These are phyloP conservation scores for Hirtodrosophila confusa DNA, from an alignment of 2,888 invertebrate genomes.

Conservation along the genomic window DNA sequence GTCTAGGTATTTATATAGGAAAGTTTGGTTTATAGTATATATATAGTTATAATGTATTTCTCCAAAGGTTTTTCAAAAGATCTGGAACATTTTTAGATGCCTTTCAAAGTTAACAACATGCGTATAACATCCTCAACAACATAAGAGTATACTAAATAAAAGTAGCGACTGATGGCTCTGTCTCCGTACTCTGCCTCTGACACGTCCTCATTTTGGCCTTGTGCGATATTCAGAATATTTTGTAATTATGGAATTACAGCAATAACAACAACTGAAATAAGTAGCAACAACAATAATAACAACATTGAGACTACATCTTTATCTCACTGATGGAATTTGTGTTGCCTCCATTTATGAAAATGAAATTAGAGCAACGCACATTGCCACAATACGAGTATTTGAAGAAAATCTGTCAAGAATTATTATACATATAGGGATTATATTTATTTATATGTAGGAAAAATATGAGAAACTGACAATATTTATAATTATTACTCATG, in stretches of 20 bases:
- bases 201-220: conserved; percentile 64
- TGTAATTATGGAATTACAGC: conserved; percentile 69
- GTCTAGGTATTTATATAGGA: too few species aligned
- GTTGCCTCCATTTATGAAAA: conserved; percentile 45
- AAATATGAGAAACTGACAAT: conserved; percentile 17
- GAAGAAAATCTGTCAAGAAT: conserved; percentile 45
- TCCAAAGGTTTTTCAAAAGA: too few species aligned
- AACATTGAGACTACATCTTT: conserved; percentile 52
- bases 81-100: too few species aligned
- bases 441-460: conserved; percentile 7
- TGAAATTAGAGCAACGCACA: conserved; percentile 39
- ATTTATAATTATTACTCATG: conserved; percentile 55
- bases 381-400: conserved; percentile 21
- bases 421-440: conserved; percentile 16
- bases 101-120: not conserved
- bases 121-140: not conserved
- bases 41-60: too few species aligned
- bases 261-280: conserved; percentile 31
- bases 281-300: conserved; percentile 24
- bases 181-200: conserved; percentile 31
- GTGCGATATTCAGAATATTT: conserved; percentile 72
- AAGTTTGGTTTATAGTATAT: too few species aligned
- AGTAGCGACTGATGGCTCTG: conserved; percentile 27
- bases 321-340: conserved; percentile 54
- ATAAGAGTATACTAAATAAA: conserved; percentile 27